phyloP scores from a whole-genome alignment of 2,797 vertebrate genomes.

The Vultur gryphus region DNA sequence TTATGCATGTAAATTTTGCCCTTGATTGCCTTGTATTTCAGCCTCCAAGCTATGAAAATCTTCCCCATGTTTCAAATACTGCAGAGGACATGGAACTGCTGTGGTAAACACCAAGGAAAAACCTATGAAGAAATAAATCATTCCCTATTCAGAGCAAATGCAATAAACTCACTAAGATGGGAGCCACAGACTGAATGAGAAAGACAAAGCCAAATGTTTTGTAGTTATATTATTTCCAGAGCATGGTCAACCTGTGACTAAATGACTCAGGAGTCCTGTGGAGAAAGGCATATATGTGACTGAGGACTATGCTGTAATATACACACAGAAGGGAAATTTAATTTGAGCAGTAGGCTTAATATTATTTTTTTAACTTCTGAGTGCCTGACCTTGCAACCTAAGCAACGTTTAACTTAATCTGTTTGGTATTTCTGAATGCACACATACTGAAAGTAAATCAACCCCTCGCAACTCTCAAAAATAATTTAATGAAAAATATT shows the following conservation, averaged over 20 bases:
- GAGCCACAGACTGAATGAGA: neutral
- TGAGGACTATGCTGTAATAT: neutral
- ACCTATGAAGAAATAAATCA: neutral
- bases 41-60: conserved; percentile 13
- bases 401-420: neutral
- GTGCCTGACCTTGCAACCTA: neutral
- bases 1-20: neutral
- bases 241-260: neutral
- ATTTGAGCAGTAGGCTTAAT: neutral
- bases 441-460: neutral
- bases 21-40: neutral
- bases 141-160: neutral
- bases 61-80: neutral
- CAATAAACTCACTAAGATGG: neutral
- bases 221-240: neutral
- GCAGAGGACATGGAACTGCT: neutral
- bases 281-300: neutral
- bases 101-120: neutral
- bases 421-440: neutral
- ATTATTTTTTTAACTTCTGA: neutral
- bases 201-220: neutral
- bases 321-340: neutral
- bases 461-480: neutral
- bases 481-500: neutral
- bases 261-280: neutral